Evolutionary conservation across 2,113 vertebrate species (phyloP), one percentile per base, ranked within the genome.

Genomic region (Hippocampus barbouri): DNA sequence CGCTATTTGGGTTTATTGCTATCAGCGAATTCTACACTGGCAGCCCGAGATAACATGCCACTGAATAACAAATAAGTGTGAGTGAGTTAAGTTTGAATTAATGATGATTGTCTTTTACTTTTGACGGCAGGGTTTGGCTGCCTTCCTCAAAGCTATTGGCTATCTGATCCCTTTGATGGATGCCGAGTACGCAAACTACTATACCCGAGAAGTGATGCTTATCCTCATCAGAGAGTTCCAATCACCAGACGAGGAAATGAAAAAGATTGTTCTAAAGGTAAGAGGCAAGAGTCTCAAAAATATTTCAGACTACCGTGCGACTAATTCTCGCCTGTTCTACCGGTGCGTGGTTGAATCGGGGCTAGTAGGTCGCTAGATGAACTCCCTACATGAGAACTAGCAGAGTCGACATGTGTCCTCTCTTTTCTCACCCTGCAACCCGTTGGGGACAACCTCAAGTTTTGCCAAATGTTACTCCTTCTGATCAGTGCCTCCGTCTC

Each of bases 181-280:
- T 81, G 97, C 97, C 0, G 97, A 99, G 73, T 99, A 99, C 72
- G 97, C 97, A 8, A 99, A 99, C 92, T 99, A 99, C 83, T 99
- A 99, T 79, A 99, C 97, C 82, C 93, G 97, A 74, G 97, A 99
- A 90, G 97, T 99, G 86, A 99, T 99, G 97, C 76, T 99, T 64
- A 99, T 99, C 89, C 97, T 99, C 76, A 99, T 99, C 90, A 89
- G 97, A 93, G 98, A 99, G 92, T 99, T 99, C 85, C 98, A 99
- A 63, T 99, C 97, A 80, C 97, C 97, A 40, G 97, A 99, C 71
- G 97, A 99, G 90, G 97, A 99, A 82, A 99, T 99, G 97, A 99
- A 99, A 75, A 99, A 99, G 91, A 99, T 99, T 72, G 97, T 99
- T 0, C 89, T 99, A 12, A 99, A 99, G 95, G 97, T 97, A 86